These are phyloP conservation scores for Mimas tiliae DNA, from an alignment of 2,888 invertebrate species.

Conservation along the genomic window DNA sequence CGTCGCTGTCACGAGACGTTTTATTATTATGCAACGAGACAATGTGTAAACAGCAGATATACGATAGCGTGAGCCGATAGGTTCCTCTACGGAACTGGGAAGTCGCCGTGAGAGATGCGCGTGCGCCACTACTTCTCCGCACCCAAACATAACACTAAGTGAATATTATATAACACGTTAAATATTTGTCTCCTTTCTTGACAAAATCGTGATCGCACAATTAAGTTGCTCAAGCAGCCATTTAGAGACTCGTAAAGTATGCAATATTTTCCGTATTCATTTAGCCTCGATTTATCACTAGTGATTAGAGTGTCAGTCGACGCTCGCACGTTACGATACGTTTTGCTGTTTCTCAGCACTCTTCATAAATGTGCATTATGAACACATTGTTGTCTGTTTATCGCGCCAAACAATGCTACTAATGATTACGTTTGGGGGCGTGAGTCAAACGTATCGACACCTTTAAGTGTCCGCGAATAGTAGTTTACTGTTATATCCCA, in stretches of 20 bases:
- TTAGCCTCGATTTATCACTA: constrained; percentile 48
- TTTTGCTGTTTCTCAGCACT: constrained; percentile 24
- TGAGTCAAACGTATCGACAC: constrained; percentile 4
- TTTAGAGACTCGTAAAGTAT: constrained; percentile 33
- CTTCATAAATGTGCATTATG: constrained; percentile 26
- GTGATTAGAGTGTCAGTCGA: constrained; percentile 40
- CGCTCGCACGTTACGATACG: constrained; percentile 32
- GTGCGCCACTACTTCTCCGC: constrained; percentile 28
- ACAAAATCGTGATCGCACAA: constrained; percentile 46
- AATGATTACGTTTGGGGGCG: constrained; percentile 20
- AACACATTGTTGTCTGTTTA: constrained; percentile 29
- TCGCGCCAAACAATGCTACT: constrained; percentile 22
- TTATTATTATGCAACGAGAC: constrained; percentile 68
- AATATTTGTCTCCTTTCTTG: constrained; percentile 32
- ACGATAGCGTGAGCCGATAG: constrained; percentile 42
- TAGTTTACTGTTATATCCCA: neutral
- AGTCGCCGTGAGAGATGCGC: constrained; percentile 42
- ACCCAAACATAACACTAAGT: constrained; percentile 6
- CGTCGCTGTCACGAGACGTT: constrained; percentile 73
- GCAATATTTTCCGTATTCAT: constrained; percentile 47
- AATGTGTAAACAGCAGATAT: constrained; percentile 53
- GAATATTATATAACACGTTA: constrained; percentile 26
- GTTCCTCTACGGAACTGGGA: constrained; percentile 55
- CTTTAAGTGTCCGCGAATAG: neutral
- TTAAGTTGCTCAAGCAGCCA: constrained; percentile 41